These are phyloP conservation scores for Corynorhinus townsendii DNA, from an alignment of 2,113 vertebrate species.

Conservation along the genomic window DNA sequence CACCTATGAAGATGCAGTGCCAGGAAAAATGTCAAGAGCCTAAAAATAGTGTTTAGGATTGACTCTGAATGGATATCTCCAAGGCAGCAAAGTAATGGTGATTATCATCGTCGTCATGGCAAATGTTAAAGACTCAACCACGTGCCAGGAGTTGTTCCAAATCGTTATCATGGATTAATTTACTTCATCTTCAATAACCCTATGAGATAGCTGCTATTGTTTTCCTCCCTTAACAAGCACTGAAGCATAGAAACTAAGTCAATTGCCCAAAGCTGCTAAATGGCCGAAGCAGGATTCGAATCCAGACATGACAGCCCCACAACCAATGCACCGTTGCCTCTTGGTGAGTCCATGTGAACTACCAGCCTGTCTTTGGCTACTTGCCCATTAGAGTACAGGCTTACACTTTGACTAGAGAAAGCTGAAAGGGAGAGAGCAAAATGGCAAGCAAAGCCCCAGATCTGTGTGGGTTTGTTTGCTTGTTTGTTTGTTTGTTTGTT, in stretches of 20 bases:
- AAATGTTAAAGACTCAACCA: background rate
- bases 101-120: background rate
- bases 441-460: background rate
- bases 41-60: background rate
- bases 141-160: background rate
- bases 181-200: slow-evolving; percentile 23
- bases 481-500: too few species aligned
- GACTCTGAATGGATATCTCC: background rate
- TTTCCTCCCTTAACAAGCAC: slow-evolving; percentile 31
- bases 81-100: background rate
- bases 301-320: background rate
- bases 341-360: background rate
- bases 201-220: slow-evolving; percentile 14
- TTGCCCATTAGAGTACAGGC: background rate
- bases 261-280: background rate
- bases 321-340: rapidly evolving
- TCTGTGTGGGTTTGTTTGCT: background rate
- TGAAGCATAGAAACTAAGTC: background rate
- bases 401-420: background rate
- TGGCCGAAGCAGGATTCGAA: background rate
- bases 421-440: background rate
- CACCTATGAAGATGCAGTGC: background rate
- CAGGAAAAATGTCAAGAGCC: background rate
- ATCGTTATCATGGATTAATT: background rate
- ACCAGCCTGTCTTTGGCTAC: background rate